Evolutionary conservation across 2,888 invertebrate genomes (phyloP).

Genomic region (Caenorhabditis angaria): DNA sequence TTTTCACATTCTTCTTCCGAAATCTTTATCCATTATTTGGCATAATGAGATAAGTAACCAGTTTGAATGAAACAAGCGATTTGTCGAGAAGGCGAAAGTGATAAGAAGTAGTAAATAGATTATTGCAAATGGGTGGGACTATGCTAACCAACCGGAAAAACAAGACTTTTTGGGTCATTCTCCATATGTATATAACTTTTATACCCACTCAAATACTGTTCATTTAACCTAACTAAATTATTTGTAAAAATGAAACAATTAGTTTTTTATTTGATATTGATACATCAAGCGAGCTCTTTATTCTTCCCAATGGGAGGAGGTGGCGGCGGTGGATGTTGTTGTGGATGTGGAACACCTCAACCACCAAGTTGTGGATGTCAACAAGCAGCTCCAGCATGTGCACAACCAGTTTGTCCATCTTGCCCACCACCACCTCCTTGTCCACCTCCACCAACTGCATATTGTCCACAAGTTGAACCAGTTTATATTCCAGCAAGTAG

Average conservation of each 20-base stretch:
- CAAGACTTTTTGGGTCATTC: neutral
- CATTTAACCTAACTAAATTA: slow-evolving; percentile 3
- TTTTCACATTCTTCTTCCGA: neutral
- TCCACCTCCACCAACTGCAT: slow-evolving; percentile 50
- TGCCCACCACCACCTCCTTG: slow-evolving; percentile 51
- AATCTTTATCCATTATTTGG: slow-evolving; percentile 34
- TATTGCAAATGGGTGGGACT: neutral
- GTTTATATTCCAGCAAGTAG: slow-evolving; percentile 23
- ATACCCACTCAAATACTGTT: neutral
- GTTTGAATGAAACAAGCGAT: neutral
- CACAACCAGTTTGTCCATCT: slow-evolving; percentile 39
- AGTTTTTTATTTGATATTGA: slow-evolving; percentile 8
- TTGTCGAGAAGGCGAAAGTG: slow-evolving; percentile 1
- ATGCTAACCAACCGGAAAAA: slow-evolving; percentile 5
- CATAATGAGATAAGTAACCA: slow-evolving; percentile 23
- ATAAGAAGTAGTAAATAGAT: slow-evolving; percentile 2
- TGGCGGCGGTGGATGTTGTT: slow-evolving; percentile 51
- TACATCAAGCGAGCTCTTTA: slow-evolving; percentile 17
- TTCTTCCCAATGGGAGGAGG: slow-evolving; percentile 47
- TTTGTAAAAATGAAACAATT: slow-evolving; percentile 20
- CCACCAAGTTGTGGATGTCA: slow-evolving; percentile 52
- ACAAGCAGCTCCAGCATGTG: slow-evolving; percentile 21
- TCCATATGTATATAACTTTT: neutral
- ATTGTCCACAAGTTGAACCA: slow-evolving; percentile 51
- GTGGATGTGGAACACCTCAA: slow-evolving; percentile 55